Percentiles rank a stretch among this genome's conserved stretches.
Evolutionary conservation across 1,140 invertebrate species (phyloP).

Genomic region (Parasteatoda tepidariorum): DNA sequence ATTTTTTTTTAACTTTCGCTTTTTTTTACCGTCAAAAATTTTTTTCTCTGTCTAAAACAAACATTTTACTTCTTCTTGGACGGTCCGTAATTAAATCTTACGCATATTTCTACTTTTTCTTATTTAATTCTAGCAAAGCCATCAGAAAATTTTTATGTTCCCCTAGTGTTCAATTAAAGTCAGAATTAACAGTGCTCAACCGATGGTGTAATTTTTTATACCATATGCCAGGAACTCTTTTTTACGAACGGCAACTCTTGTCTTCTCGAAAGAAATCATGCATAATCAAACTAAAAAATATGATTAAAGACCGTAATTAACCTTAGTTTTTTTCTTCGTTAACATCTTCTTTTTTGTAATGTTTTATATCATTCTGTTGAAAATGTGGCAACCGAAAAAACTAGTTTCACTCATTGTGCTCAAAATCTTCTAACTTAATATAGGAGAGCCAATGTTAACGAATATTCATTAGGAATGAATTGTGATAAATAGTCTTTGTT

Average conservation of each 20-base stretch:
- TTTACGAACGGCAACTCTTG: neutral
- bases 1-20: constrained; percentile 1
- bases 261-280: neutral
- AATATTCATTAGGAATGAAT: too few species aligned
- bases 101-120: neutral
- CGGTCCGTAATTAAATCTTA: constrained; percentile 33
- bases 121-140: constrained; percentile 11
- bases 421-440: too few species aligned
- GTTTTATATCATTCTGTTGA: neutral
- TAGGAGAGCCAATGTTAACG: too few species aligned
- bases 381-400: neutral
- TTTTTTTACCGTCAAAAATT: neutral
- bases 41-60: neutral
- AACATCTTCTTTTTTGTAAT: neutral
- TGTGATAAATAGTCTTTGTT: too few species aligned
- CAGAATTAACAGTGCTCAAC: constrained; percentile 6
- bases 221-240: neutral
- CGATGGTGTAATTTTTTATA: neutral
- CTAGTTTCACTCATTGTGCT: neutral
- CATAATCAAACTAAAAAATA: neutral
- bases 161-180: constrained; percentile 28
- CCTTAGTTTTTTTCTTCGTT: neutral
- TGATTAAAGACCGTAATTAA: constrained; percentile 26
- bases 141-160: constrained; percentile 4
- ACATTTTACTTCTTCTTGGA: neutral